Evolutionary conservation across 2,113 vertebrate genomes (phyloP), one percentile per base, ranked within the genome.

Genomic region (Corythornis madagascariensis): DNA sequence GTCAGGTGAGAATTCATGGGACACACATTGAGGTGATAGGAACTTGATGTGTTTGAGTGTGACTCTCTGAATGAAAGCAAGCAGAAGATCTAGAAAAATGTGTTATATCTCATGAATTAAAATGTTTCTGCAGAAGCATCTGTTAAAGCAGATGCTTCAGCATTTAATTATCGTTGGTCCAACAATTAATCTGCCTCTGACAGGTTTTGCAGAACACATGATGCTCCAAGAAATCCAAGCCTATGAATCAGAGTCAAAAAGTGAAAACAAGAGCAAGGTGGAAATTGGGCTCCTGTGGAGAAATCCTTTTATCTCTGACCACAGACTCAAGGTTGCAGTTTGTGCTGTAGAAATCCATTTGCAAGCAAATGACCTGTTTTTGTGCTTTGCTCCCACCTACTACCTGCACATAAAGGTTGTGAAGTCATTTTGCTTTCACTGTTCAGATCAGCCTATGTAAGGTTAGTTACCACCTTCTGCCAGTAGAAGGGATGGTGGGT

Each of bases 91-190:
- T 28, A 28, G 47, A 61, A 61, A 76, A 88, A 77, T 18, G 9
- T 61, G 21, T 81, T 66, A 7, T 22, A 48, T 79, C 43, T 70
- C 11, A 42, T 35, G 67, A 31, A 56, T 69, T 85, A n/a, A 91
- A 91, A 64, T 74, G 47, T 73, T 94, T 92, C 64, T 83, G 56
- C 80, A 74, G 83, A 93, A 83, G 92, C 93, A 67, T 95, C 90
- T 96, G 96, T 81, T 85, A 38, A 73, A 91, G 67, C 78, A 92
- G 66, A 59, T 90, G 86, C 91, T 79, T 24, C 47, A 7, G 31
- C 79, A 26, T 85, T 83, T 56, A 53, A 18, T 73, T 87, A 42
- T 59, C 47, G 16, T 92, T 79, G 18, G 33, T 89, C 67, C 87
- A 66, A 70, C 42, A 66, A 63, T 93, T 90, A 57, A 85, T 92